Evolutionary conservation across 2,888 invertebrate species (phyloP).

Genomic region (Pemphredon lugubris): DNA sequence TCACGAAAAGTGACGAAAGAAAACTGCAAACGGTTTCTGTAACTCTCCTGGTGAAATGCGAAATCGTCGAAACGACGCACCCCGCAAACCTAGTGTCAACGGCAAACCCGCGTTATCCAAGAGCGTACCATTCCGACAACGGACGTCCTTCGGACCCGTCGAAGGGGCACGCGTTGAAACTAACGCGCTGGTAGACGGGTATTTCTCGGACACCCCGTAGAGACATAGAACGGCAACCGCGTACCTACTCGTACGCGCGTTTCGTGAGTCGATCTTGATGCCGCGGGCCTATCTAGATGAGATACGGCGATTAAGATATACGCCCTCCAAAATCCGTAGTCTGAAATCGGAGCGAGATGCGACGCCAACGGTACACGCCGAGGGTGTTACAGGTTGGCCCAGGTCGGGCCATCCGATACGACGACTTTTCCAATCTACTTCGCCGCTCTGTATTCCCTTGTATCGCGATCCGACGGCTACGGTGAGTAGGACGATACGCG

Average conservation of each 20-base stretch:
- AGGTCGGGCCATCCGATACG: constrained; percentile 70
- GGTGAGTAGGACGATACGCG: not conserved
- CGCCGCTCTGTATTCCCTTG: constrained; percentile 8
- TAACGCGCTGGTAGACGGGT: no score
- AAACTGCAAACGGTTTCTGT: no score
- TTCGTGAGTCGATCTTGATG: constrained; percentile 77
- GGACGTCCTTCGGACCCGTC: no score
- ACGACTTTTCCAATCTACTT: constrained; percentile 43
- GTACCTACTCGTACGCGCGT: constrained; percentile 30
- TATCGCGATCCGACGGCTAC: constrained; percentile 22
- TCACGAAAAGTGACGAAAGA: no score
- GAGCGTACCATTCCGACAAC: no score
- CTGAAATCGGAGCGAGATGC: constrained; percentile 75
- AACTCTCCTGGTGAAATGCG: no score
- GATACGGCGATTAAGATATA: constrained; percentile 79
- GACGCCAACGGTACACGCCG: constrained; percentile 59
- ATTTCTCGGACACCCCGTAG: constrained; percentile 1
- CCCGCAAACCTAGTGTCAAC: no score
- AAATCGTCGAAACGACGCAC: no score
- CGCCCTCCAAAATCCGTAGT: constrained; percentile 75
- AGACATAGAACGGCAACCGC: constrained; percentile 12
- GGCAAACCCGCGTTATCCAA: no score
- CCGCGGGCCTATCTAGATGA: constrained; percentile 78
- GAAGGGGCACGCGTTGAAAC: no score
- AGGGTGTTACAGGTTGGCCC: constrained; percentile 71